Base-by-base conservation (phyloP, 2,113 vertebrate genomes). In the Oncorhynchus clarkii region DNA sequence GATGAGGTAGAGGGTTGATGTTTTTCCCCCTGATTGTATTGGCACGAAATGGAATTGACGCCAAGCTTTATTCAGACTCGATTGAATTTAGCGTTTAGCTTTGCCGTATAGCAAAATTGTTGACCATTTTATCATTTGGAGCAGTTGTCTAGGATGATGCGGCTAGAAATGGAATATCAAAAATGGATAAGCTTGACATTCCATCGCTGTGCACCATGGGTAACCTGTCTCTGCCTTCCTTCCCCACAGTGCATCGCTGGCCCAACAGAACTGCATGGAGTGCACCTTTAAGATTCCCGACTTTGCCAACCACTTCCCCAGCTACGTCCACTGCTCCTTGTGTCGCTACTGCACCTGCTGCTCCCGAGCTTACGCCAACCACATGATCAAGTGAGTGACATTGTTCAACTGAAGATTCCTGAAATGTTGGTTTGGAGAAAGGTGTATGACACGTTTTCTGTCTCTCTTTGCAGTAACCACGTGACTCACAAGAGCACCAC, bases 301-400 rank as follows among this genome's bases (percentile, higher is more conserved):
- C 69, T 96, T 96, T 85, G 93, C 93, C 0, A 95, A 94, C 80
- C 95, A 96, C 80, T 96, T 93, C 75, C 95, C 95, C 14, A 96
- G 95, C n/a, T 96, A 95, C 0, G 95, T 96, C 8, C 94, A 94
- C 85, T 96, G 95, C 70, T 96, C 95, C 0, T 85, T 95, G 2
- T 96, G 95, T 78, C 94, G 93, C 72, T 96, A 96, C 57, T 93
- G 93, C 82, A 96, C 95, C 57, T 96, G 95, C 91, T 96, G 95
- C 86, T 95, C 95, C 57, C 86, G 95, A 31, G 94, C 95, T 0
- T 96, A 96, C 20, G 95, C 95, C 86, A 95, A 96, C 88, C 95
- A 96, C 92, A 96, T 96, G 95, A 96, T 96, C 93, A 96, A 95
- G 95, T 96, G 83, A 45, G 94, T 88, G 18, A 48, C 11, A 6